Evolutionary conservation across 1,140 invertebrate species (phyloP).

Genomic region (Ladona fulva): DNA sequence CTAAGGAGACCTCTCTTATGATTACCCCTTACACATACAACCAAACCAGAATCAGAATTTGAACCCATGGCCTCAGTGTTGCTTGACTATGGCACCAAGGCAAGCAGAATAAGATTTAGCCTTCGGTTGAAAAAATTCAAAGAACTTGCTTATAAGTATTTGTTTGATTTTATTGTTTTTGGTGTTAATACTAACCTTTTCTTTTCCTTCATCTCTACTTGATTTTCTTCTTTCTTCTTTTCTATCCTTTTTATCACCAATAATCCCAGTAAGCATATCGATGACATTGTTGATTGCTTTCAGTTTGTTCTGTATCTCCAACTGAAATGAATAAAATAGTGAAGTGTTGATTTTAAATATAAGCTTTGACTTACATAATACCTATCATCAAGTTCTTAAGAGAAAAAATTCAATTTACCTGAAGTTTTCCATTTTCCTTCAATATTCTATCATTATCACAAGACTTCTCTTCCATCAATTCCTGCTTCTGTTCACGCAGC

Average conservation of each 20-base stretch:
- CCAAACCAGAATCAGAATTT: no score
- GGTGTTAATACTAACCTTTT: conserved; percentile 12
- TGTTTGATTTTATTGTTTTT: no score
- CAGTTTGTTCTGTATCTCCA: conserved; percentile 71
- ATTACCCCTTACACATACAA: no score
- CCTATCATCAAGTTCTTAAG: neutral
- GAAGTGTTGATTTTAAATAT: neutral
- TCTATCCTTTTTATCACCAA: conserved; percentile 50
- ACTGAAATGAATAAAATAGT: conserved; percentile 41
- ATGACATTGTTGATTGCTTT: conserved; percentile 74
- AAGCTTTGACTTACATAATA: neutral
- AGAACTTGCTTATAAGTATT: no score
- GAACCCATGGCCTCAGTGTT: no score
- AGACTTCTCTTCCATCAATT: conserved; percentile 53
- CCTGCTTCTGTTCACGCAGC: conserved; percentile 61
- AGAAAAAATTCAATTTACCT: conserved; percentile 44
- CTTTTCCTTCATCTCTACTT: conserved; percentile 23
- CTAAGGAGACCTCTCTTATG: no score
- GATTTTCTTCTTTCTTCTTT: conserved; percentile 36
- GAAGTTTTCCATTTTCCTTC: conserved; percentile 68
- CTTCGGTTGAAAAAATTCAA: no score
- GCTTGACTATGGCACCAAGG: no score
- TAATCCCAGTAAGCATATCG: conserved; percentile 71
- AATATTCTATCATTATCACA: conserved; percentile 59
- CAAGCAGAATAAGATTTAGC: no score